phyloP scores from a whole-genome alignment of 1,140 invertebrate genomes.

The Halyomorpha halys region DNA sequence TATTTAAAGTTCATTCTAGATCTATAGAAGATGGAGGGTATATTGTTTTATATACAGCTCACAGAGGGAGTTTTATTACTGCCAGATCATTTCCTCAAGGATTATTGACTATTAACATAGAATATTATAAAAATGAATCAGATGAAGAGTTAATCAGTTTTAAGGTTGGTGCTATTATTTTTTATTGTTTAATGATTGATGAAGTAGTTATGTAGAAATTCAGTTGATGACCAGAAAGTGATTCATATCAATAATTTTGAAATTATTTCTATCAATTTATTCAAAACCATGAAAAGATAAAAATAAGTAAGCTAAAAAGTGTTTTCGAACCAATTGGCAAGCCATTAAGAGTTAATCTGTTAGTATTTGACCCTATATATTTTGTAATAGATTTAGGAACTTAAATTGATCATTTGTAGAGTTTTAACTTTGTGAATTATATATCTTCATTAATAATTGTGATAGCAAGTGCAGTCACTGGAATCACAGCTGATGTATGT shows the following conservation, averaged over 20 bases:
- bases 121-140: constrained; percentile 63
- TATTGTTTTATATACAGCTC: constrained; percentile 54
- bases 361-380: not conserved
- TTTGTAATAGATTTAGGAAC: not conserved
- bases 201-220: no score
- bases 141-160: constrained; percentile 57
- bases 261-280: not conserved
- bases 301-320: no score
- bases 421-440: no score
- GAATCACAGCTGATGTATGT: constrained; percentile 59
- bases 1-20: constrained; percentile 46
- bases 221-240: no score
- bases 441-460: constrained; percentile 6
- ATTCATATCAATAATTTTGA: no score
- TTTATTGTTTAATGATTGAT: not conserved
- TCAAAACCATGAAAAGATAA: not conserved
- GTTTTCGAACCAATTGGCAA: not conserved
- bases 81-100: constrained; percentile 60
- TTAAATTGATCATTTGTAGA: no score
- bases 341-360: not conserved
- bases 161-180: constrained; percentile 48
- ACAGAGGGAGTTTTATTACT: constrained; percentile 54
- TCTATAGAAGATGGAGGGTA: constrained; percentile 52
- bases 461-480: constrained; percentile 48
- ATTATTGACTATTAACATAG: constrained; percentile 64